Conservation (phyloP, 2,113 vertebrate species). For the Martes martes region DNA sequence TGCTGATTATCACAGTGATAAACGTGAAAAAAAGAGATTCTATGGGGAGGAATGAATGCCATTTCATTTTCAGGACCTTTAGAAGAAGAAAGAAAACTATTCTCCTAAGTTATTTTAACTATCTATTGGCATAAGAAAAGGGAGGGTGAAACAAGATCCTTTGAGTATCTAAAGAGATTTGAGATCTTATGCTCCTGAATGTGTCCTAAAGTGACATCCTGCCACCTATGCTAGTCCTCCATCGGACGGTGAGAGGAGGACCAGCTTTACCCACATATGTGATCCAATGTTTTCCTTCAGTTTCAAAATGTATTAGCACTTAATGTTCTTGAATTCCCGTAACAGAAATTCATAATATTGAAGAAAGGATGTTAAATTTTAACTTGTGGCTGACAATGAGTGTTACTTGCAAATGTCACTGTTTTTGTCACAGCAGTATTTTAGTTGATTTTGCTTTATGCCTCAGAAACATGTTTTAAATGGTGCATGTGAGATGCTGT, state of each 20-base stretch:
- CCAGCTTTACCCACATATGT: neutral
- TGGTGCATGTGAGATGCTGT: neutral
- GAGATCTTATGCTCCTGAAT: neutral
- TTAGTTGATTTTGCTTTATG: neutral
- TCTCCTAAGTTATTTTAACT: neutral
- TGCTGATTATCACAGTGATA: neutral
- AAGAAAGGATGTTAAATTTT: neutral
- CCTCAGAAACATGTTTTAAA: neutral
- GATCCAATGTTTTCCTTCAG: neutral
- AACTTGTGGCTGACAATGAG: neutral
- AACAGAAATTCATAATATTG: neutral
- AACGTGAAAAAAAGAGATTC: constrained; percentile 9
- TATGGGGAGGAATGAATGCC: neutral
- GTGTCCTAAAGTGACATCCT: neutral
- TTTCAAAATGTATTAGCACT: neutral
- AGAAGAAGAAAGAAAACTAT: neutral
- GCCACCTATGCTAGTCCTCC: neutral
- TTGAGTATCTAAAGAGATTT: neutral
- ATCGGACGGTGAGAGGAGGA: neutral
- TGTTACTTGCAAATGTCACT: neutral
- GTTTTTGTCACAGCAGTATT: neutral
- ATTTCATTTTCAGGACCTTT: neutral
- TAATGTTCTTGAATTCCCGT: neutral
- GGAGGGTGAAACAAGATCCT: neutral
- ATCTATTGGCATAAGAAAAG: neutral